Percentiles rank a stretch among this genome's conserved stretches.
phyloP scores from a whole-genome alignment of 2,888 invertebrate species.

The Drosophila subquinaria region DNA sequence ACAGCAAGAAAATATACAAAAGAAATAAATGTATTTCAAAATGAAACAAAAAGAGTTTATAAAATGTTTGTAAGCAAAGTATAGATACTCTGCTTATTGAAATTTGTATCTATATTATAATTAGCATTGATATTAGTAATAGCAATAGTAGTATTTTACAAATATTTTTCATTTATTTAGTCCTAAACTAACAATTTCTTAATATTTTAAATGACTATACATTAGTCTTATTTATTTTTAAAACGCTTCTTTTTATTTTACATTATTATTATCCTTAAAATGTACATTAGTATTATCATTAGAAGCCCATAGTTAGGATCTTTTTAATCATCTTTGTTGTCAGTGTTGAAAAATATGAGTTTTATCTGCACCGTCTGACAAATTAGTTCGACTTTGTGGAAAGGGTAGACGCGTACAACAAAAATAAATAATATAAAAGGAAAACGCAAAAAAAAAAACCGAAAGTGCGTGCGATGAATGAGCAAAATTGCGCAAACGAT shows the following conservation, averaged over 20 bases:
- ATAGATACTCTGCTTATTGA: neutral
- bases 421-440: too few relatives aligned
- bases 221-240: too few relatives aligned
- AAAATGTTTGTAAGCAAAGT: neutral
- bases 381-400: neutral
- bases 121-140: too few relatives aligned
- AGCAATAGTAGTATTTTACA: too few relatives aligned
- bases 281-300: neutral
- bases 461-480: conserved; percentile 75
- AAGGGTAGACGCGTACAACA: conserved; percentile 12
- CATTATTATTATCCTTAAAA: neutral
- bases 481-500: conserved; percentile 74
- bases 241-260: neutral
- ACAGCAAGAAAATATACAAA: conserved; percentile 9
- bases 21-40: conserved; percentile 58
- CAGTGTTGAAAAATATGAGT: too few relatives aligned
- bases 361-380: neutral
- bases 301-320: neutral
- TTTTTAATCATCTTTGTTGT: neutral
- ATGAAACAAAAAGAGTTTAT: conserved; percentile 25
- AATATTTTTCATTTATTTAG: too few relatives aligned
- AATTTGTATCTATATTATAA: neutral
- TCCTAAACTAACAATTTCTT: too few relatives aligned
- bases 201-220: too few relatives aligned
- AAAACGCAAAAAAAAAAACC: conserved; percentile 42